Conservation (phyloP, 2,888 invertebrate genomes). For the Helleia helle region DNA sequence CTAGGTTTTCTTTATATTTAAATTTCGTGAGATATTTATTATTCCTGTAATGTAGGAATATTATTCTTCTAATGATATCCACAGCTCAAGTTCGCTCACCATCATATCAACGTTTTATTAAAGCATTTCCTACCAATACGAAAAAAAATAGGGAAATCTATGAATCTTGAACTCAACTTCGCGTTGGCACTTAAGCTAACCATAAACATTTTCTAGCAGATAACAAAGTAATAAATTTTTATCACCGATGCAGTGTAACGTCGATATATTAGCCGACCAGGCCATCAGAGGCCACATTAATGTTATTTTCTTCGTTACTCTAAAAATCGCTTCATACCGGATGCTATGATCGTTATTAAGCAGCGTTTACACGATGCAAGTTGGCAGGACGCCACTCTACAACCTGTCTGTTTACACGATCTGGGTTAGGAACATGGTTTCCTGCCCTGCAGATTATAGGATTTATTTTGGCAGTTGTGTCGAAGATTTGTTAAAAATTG, state of each 20-base stretch:
- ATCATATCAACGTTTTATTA: too few species aligned
- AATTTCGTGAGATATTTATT: too few species aligned
- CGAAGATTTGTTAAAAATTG: constrained; percentile 2
- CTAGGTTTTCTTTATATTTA: too few species aligned
- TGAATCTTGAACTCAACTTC: background rate
- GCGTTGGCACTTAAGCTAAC: background rate
- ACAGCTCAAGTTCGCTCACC: too few species aligned
- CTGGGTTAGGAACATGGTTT: constrained; percentile 10
- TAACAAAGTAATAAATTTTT: background rate
- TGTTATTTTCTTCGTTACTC: constrained; percentile 8
- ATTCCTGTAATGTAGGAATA: too few species aligned
- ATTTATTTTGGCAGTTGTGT: constrained; percentile 9
- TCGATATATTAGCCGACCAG: constrained; percentile 1
- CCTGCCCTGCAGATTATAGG: constrained; percentile 4
- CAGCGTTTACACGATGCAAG: constrained; percentile 7
- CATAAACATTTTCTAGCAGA: background rate
- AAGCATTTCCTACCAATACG: too few species aligned
- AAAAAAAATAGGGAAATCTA: too few species aligned
- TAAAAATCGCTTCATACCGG: constrained; percentile 9
- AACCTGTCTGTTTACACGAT: constrained; percentile 9
- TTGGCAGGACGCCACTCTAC: constrained; percentile 7
- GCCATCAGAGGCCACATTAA: background rate
- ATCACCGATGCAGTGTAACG: background rate
- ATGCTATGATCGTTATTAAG: constrained; percentile 8
- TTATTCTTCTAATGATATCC: too few species aligned